Base-by-base conservation (phyloP, 2,888 invertebrate species). In the Elysia crispata region DNA sequence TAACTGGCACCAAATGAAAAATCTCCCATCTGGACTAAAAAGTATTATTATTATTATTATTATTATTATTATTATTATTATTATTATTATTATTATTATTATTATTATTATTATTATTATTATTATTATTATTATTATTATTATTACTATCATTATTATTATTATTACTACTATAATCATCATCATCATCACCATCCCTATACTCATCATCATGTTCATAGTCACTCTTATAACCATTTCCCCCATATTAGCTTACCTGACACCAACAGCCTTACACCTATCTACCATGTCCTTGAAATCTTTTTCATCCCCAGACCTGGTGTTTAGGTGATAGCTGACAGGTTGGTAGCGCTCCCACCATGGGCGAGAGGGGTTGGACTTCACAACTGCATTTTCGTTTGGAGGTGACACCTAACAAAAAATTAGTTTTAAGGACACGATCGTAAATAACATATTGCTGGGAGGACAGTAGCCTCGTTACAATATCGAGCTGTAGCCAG, bases 331-430 rank as follows among this genome's bases (percentile, higher is more conserved):
- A 84, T 90, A 90, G 79, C 89, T 89, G 73, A 90, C 88, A 0
- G 90, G 90, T 82, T 90, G 90, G 81, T 90, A 90, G 8, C 89
- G 81, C 83, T 90, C 88, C 89, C 89, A 90, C 90, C 90, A 90
- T 8, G 90, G 90, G 8, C 86, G 77, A 13, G 81, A 83, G 23
- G 82, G 76, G 6, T 85, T 85, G 0, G 85, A 85, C 25, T 88
- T 84, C 64, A 86, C 82, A 49, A 83, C 23, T 13, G 23, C 84
- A 81, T 90, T 87, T 76, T 90, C 90, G 77, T 87, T 87, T 0
- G 88, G 87, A 3, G 90, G 90, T 0, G 90, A 90, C 3, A 90
- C 86, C 88, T 89, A 25, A 13, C 18, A 54, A 15, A 15, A 54
- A 15, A 54, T 54, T 15, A 54, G 18, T 54, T 54, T 54, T 54